Conservation (phyloP, 1,140 invertebrate genomes). For the Propsilocerus akamusi region DNA sequence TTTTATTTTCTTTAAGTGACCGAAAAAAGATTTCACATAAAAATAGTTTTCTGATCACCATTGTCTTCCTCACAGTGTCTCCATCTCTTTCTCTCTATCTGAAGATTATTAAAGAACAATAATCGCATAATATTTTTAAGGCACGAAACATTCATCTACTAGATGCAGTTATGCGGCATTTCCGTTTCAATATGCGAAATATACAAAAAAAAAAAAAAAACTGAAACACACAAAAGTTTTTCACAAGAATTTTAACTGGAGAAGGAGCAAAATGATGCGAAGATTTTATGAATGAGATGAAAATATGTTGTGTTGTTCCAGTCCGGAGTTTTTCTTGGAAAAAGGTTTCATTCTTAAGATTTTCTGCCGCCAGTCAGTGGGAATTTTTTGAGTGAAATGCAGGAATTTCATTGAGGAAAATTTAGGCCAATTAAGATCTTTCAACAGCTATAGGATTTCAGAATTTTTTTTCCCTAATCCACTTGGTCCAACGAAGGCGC, state of each 20-base stretch:
- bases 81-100: too few species aligned
- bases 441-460: too few species aligned
- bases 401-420: slow-evolving; percentile 1
- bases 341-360: neutral
- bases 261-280: too few species aligned
- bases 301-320: too few species aligned
- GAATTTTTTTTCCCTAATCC: too few species aligned
- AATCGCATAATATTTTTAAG: neutral
- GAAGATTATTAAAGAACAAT: too few species aligned
- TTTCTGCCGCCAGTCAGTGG: neutral
- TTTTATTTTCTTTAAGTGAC: too few species aligned
- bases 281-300: slow-evolving; percentile 2
- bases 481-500: too few species aligned
- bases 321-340: neutral
- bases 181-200: neutral
- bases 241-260: too few species aligned
- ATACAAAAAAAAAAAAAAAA: neutral
- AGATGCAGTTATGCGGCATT: neutral
- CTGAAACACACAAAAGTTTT: too few species aligned
- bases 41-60: neutral
- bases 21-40: neutral
- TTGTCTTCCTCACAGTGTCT: too few species aligned
- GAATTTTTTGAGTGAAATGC: neutral
- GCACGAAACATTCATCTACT: neutral
- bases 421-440: neutral